A percentile compares a stretch with the other conserved stretches of the same genome.
These are phyloP conservation scores for Tenthredo scrophulariae DNA, from an alignment of 2,888 invertebrate species.

Conservation along the genomic window DNA sequence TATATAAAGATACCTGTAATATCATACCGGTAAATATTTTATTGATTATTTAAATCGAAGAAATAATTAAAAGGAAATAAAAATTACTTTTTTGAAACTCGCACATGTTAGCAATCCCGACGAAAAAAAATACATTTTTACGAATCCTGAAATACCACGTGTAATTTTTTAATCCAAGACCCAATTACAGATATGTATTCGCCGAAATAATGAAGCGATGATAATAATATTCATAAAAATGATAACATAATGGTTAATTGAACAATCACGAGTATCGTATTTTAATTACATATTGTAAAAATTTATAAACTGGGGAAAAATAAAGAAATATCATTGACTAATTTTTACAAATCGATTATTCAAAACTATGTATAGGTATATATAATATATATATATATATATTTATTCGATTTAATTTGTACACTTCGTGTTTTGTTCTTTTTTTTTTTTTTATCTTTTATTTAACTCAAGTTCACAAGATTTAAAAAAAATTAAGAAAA, in stretches of 20 bases:
- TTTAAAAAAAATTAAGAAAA: not conserved
- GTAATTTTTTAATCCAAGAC: not conserved
- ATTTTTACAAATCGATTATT: not conserved
- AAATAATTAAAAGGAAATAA: conserved; percentile 32
- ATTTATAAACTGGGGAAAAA: not conserved
- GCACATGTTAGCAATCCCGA: not conserved
- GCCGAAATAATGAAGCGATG: not conserved
- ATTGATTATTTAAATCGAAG: conserved; percentile 38
- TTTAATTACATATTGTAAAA: not conserved
- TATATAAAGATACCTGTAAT: not conserved
- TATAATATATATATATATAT: not conserved
- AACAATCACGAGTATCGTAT: not conserved
- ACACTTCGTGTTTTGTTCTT: not conserved
- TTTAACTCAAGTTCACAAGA: not conserved
- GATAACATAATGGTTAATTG: not conserved
- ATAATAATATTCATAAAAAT: not conserved
- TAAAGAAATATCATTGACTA: not conserved
- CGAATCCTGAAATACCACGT: not conserved
- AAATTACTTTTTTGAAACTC: not conserved
- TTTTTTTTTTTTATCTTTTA: not conserved
- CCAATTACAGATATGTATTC: not conserved
- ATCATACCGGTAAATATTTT: not conserved
- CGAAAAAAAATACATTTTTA: not conserved
- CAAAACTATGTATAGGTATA: too few species aligned
- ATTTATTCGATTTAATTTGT: not conserved